phyloP scores from a whole-genome alignment of 1,140 invertebrate species.

The Tetramorium alpestre region DNA sequence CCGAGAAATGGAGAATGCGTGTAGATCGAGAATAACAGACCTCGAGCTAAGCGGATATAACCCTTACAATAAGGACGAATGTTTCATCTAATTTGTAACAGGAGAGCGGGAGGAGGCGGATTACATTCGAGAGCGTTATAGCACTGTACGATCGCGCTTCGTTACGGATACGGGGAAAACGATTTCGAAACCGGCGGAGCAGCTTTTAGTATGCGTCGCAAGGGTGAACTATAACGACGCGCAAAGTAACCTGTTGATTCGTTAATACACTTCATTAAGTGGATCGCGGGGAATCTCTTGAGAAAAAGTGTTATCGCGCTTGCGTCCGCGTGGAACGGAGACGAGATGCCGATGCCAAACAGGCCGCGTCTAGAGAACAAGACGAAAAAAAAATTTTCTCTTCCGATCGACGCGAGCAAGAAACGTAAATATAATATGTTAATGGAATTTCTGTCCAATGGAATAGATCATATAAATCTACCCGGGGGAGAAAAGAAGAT shows the following conservation, averaged over 20 bases:
- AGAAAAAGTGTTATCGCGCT: slow-evolving; percentile 9
- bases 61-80: slow-evolving; percentile 64
- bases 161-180: slow-evolving; percentile 15
- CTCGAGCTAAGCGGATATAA: slow-evolving; percentile 64
- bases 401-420: no score
- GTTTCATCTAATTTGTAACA: slow-evolving; percentile 73
- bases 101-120: slow-evolving; percentile 28
- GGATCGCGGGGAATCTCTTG: slow-evolving; percentile 5
- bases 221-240: neutral
- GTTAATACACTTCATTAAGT: slow-evolving; percentile 73
- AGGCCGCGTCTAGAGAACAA: neutral
- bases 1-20: slow-evolving; percentile 4
- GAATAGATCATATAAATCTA: neutral
- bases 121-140: slow-evolving; percentile 60
- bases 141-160: slow-evolving; percentile 42
- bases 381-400: no score
- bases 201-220: slow-evolving; percentile 54
- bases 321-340: neutral
- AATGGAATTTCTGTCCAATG: neutral
- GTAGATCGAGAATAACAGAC: slow-evolving; percentile 31
- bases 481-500: neutral
- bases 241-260: slow-evolving; percentile 76
- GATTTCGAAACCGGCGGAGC: slow-evolving; percentile 19
- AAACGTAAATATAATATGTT: no score
- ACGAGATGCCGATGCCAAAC: neutral